phyloP scores from a whole-genome alignment of 2,888 invertebrate genomes.

The Eurytoma adleriae region DNA sequence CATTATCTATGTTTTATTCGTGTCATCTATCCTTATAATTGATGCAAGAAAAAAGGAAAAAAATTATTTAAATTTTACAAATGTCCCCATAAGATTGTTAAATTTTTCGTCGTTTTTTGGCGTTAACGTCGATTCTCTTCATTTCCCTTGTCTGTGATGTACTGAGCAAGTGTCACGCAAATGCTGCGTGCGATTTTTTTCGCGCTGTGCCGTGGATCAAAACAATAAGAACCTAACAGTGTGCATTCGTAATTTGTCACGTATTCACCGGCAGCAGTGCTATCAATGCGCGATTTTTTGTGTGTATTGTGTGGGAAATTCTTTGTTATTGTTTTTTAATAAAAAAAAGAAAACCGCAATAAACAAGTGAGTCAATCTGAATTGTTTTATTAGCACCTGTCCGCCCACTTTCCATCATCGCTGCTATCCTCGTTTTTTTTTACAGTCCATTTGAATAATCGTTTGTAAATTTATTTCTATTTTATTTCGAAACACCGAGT shows the following conservation, averaged over 20 bases:
- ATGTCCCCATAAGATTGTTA: no score
- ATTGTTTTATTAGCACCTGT: not conserved
- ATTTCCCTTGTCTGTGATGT: not conserved
- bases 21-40: no score
- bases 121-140: no score
- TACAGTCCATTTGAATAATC: no score
- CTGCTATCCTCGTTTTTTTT: no score
- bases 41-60: no score
- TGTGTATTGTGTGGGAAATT: not conserved
- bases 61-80: no score
- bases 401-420: not conserved
- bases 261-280: not conserved
- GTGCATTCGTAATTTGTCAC: conserved; percentile 10
- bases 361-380: not conserved
- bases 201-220: not conserved
- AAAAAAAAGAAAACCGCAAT: conserved; percentile 32
- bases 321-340: conserved; percentile 52
- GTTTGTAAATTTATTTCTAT: no score
- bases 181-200: not conserved
- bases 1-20: no score
- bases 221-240: conserved; percentile 22
- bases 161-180: not conserved
- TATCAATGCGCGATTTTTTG: conserved; percentile 17
- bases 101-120: no score
- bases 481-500: no score